Evolutionary conservation across 2,797 vertebrate genomes (phyloP).

Genomic region (Fratercula arctica): DNA sequence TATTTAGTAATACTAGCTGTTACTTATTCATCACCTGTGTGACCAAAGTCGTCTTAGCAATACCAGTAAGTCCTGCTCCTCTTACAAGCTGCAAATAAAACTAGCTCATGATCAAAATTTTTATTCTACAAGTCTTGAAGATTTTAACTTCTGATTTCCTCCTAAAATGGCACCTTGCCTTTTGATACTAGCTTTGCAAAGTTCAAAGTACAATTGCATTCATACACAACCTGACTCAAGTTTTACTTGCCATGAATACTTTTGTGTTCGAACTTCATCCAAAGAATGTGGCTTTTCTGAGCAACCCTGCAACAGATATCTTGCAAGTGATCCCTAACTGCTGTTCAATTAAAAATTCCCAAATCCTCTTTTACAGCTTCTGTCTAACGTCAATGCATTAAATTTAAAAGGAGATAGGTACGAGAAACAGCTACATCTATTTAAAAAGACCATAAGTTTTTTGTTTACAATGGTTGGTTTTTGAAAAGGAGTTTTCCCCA

Average conservation of each 20-base stretch:
- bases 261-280: background rate
- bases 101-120: background rate
- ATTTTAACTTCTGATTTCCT: background rate
- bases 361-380: background rate
- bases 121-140: background rate
- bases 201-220: background rate
- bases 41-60: background rate
- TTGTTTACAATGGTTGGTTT: background rate
- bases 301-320: background rate
- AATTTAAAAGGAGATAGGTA: background rate
- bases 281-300: background rate
- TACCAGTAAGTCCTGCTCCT: background rate
- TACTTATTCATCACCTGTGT: background rate
- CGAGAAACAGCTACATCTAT: background rate
- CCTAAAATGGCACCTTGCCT: background rate
- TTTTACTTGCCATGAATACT: background rate
- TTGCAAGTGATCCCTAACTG: background rate
- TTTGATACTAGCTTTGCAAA: background rate
- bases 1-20: background rate
- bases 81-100: background rate
- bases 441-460: background rate
- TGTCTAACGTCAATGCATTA: background rate
- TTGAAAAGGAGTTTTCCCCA: background rate
- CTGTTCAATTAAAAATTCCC: background rate
- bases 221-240: background rate